Conservation (phyloP, 2,113 vertebrate species). For the Saguinus imperator region DNA sequence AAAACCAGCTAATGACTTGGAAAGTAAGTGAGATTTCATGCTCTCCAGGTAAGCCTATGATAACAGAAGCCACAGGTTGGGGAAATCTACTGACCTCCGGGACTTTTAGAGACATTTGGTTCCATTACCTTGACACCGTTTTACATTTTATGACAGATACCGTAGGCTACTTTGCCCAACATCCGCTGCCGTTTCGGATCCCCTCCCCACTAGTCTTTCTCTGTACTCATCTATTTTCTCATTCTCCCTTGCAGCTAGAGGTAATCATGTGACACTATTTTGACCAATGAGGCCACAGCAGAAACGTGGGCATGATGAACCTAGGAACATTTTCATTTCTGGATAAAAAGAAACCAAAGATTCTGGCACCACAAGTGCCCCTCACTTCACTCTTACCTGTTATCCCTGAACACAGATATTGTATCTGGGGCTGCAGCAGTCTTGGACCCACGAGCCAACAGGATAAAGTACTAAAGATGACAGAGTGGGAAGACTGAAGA, state of each 20-base stretch:
- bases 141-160: neutral
- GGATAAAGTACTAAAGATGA: neutral
- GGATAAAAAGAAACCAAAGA: neutral
- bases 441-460: neutral
- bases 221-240: neutral
- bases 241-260: neutral
- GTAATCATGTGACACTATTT: neutral
- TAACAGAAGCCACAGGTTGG: neutral
- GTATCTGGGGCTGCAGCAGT: too few species aligned
- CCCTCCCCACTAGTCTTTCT: neutral
- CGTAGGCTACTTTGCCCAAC: fast-evolving
- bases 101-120: neutral
- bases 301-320: too few species aligned
- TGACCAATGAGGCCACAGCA: neutral
- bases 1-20: neutral
- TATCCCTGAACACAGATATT: neutral
- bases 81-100: neutral
- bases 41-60: neutral
- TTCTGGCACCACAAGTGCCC: too few species aligned
- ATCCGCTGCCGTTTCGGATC: neutral
- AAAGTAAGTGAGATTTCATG: neutral
- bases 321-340: neutral
- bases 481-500: neutral
- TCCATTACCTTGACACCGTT: neutral
- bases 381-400: neutral